phyloP scores from a whole-genome alignment of 2,797 vertebrate species.

The Antennarius maculatus region DNA sequence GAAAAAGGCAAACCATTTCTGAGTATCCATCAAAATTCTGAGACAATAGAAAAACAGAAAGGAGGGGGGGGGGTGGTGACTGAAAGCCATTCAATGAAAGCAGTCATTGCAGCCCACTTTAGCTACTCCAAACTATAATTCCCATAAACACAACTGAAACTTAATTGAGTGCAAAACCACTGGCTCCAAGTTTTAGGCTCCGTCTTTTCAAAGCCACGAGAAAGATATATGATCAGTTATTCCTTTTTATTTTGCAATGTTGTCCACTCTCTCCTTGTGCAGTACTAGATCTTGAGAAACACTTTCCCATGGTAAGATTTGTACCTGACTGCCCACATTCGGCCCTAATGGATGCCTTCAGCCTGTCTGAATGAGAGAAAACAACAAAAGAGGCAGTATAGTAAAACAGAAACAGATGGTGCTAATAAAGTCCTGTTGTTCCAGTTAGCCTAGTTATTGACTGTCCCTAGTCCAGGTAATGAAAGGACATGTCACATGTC shows the following conservation, averaged over 20 bases:
- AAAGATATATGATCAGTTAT: slow-evolving; percentile 50
- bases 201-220: slow-evolving; percentile 63
- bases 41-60: slow-evolving; percentile 35
- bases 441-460: slow-evolving; percentile 62
- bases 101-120: slow-evolving; percentile 59
- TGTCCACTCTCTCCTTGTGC: slow-evolving; percentile 50
- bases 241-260: slow-evolving; percentile 38
- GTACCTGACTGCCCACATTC: slow-evolving; percentile 55
- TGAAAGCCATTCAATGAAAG: slow-evolving; percentile 55
- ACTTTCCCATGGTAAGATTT: slow-evolving; percentile 69
- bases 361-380: slow-evolving; percentile 68
- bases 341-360: slow-evolving; percentile 68
- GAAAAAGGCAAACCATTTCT: slow-evolving; percentile 31
- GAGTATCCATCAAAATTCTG: slow-evolving; percentile 25
- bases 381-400: slow-evolving; percentile 69
- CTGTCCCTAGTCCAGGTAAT: slow-evolving; percentile 66
- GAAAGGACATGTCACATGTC: slow-evolving; percentile 67
- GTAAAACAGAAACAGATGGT: slow-evolving; percentile 81
- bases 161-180: slow-evolving; percentile 80
- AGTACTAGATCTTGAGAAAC: slow-evolving; percentile 62
- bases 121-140: slow-evolving; percentile 72
- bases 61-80: neutral
- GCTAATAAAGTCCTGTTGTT: slow-evolving; percentile 73
- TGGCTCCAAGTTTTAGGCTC: slow-evolving; percentile 66
- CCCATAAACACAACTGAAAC: slow-evolving; percentile 70